phyloP scores from a whole-genome alignment of 2,888 invertebrate genomes.

The Pseudococcus longispinus region DNA sequence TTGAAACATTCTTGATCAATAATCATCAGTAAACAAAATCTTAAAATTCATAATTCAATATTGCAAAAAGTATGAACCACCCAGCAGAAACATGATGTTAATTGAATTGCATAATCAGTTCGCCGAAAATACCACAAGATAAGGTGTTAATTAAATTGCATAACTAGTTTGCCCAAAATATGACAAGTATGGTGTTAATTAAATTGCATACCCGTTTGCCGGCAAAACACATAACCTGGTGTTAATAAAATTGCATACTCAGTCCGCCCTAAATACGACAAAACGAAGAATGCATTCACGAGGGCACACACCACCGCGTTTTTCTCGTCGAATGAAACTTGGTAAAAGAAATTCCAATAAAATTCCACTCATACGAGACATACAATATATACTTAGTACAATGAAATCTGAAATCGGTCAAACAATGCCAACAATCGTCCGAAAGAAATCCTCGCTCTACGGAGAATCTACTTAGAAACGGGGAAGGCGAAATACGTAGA shows the following conservation, averaged over 20 bases:
- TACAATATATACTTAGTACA: background rate
- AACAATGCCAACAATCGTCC: background rate
- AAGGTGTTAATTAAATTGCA: background rate
- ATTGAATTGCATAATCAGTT: background rate
- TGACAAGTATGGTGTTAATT: background rate
- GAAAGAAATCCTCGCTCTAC: background rate
- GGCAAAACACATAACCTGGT: background rate
- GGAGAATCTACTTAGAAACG: background rate
- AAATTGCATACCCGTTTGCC: no score
- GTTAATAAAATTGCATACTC: no score
- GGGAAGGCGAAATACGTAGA: background rate
- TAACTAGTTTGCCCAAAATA: background rate
- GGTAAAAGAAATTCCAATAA: background rate
- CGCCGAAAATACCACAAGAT: background rate
- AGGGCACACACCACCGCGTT: background rate
- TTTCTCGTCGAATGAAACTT: background rate
- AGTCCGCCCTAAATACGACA: no score
- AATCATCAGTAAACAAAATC: no score
- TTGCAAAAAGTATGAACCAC: background rate
- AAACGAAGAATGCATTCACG: no score
- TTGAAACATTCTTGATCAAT: no score
- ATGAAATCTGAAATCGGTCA: background rate
- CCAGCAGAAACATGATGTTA: background rate
- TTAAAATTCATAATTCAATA: no score
- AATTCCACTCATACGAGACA: background rate